Evolutionary conservation across 2,888 invertebrate genomes (phyloP), one percentile per base, ranked within the genome.

Genomic region (Troides oblongomaculatus): DNA sequence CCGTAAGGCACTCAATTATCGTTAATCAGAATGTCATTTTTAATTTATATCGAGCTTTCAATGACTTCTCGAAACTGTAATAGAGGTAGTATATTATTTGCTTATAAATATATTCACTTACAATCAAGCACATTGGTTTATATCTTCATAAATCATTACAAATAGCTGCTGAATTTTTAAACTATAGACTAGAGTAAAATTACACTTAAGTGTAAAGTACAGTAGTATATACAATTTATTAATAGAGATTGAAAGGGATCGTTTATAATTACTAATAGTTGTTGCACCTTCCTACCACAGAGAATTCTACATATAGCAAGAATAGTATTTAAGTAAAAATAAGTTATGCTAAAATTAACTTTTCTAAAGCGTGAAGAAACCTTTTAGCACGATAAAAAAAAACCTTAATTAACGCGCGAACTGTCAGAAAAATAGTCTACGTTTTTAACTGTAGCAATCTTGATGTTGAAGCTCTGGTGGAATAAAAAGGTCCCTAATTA

Each of bases 381-480:
- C 84, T 81, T 84, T 83, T 78, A 78, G 77, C 75, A 78, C 79
- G 78, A 30, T 30, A 82, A 82, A 78, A 78, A 78, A 79, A 83
- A 85, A 86, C 84, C 85, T 85, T 88, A 88, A 89, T 89, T 89
- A 89, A 88, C 84, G 80, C 77, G 80, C 79, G 78, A 80, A 80
- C 79, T 78, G 77, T 78, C 76, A 79, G 80, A 84, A 86, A 84
- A 87, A 85, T 84, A 82, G 80, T 79, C 77, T 82, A 79, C 81
- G 82, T 83, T 89, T 86, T 85, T 86, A 87, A 88, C 86, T 86
- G 83, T 84, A 82, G 83, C 83, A 79, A 76, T 81, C 61, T 77
- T 71, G 71, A 74, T 75, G 77, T 75, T 77, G 70, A 76, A 76
- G 73, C 74, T 73, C 74, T 77, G 74, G 68, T 65, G 70, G 74